A percentile compares a stretch with the other conserved stretches of the same genome.
phyloP scores from a whole-genome alignment of 2,113 vertebrate species.

The Sylvia atricapilla region DNA sequence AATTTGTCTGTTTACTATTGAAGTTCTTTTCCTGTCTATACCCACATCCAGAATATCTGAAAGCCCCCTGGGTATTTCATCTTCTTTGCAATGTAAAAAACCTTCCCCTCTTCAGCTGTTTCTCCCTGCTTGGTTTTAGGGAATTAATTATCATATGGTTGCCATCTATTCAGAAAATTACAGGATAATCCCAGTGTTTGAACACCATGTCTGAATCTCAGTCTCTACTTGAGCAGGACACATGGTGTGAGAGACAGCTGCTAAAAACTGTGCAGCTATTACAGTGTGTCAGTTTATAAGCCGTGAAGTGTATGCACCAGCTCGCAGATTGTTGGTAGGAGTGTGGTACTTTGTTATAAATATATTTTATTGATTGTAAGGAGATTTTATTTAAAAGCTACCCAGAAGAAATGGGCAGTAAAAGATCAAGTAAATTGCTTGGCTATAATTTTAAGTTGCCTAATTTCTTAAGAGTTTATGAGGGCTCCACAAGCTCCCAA shows the following conservation, averaged over 20 bases:
- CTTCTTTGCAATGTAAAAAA: not conserved
- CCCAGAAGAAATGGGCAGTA: slow-evolving; percentile 11
- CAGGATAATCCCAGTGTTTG: slow-evolving; percentile 42
- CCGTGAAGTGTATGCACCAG: slow-evolving; percentile 53
- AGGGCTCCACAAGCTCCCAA: not conserved
- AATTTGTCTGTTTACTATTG: not conserved
- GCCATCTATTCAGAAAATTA: slow-evolving; percentile 31
- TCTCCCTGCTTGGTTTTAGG: not conserved
- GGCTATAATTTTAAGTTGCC: not conserved
- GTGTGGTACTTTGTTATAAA: slow-evolving; percentile 59
- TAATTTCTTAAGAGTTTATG: not conserved
- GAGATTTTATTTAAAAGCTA: slow-evolving; percentile 45
- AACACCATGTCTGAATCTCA: slow-evolving; percentile 38
- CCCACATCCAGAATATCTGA: not conserved
- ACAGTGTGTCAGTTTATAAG: slow-evolving; percentile 60
- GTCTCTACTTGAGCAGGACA: slow-evolving; percentile 52
- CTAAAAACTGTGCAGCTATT: slow-evolving; percentile 63
- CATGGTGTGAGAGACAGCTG: slow-evolving; percentile 67
- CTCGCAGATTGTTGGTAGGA: slow-evolving; percentile 60
- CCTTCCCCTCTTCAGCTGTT: not conserved
- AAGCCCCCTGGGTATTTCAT: not conserved
- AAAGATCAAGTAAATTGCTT: slow-evolving; percentile 47
- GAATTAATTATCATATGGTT: slow-evolving; percentile 4
- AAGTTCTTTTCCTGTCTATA: not conserved
- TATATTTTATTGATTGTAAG: slow-evolving; percentile 60